These are phyloP conservation scores for Cephus runcator DNA, from an alignment of 2,888 invertebrate genomes.

Conservation along the genomic window DNA sequence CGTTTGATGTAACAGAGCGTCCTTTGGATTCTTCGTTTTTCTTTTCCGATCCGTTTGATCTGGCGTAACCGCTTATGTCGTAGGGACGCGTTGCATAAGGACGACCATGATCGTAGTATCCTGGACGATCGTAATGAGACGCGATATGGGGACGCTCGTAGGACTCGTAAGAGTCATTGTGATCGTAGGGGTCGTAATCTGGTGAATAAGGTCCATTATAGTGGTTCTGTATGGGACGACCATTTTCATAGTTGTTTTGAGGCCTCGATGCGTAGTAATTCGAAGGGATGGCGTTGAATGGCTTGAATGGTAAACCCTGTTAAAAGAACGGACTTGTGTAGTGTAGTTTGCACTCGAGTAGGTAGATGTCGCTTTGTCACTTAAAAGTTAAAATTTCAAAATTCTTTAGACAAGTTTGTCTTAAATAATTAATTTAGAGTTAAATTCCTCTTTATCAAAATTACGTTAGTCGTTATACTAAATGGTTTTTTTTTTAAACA, in stretches of 20 bases:
- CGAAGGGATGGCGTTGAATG: conserved; percentile 16
- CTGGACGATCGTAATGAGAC: neutral
- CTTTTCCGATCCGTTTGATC: conserved; percentile 7
- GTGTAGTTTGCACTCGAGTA: neutral
- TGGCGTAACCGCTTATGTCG: conserved; percentile 7
- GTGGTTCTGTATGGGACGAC: neutral
- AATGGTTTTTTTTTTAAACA: neutral
- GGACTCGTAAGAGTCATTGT: conserved; percentile 16
- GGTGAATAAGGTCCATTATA: conserved; percentile 16
- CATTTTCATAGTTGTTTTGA: neutral
- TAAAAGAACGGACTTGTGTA: neutral
- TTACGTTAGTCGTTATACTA: neutral
- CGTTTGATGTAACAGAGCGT: neutral
- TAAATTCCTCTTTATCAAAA: neutral
- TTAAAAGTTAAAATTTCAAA: neutral
- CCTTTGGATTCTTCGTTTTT: neutral
- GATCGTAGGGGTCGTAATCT: conserved; percentile 13
- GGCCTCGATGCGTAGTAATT: conserved; percentile 6
- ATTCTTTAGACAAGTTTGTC: neutral
- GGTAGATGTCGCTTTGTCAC: neutral
- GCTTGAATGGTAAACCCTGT: conserved; percentile 13
- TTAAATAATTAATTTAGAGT: neutral
- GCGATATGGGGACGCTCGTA: neutral
- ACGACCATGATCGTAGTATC: neutral
- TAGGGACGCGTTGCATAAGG: conserved; percentile 1